Conservation (phyloP, 2,797 vertebrate genomes). For the Mus caroli region DNA sequence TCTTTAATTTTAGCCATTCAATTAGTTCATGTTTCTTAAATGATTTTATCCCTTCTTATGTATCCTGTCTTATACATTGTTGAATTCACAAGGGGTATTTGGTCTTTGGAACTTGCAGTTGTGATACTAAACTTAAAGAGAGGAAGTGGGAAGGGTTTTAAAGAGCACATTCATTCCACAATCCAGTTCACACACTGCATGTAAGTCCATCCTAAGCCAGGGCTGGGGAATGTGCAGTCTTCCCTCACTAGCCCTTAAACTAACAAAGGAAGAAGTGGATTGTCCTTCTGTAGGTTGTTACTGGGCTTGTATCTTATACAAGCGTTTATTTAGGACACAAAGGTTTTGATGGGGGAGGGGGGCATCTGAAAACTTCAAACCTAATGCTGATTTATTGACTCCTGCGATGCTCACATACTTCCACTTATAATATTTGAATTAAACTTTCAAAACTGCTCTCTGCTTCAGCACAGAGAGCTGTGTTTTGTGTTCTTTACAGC, state of each 20-base stretch:
- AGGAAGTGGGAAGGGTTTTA: no score
- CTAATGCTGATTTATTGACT: neutral
- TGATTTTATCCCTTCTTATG: neutral
- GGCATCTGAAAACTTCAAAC: neutral
- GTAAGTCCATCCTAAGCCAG: neutral
- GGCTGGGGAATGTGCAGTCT: neutral
- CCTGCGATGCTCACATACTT: neutral
- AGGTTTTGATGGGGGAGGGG: neutral
- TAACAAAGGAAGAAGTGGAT: conserved; percentile 34
- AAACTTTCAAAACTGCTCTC: neutral
- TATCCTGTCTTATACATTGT: neutral
- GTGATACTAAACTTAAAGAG: neutral
- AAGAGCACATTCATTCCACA: conserved; percentile 7
- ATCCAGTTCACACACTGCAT: neutral
- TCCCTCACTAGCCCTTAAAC: neutral
- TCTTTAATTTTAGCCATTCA: neutral
- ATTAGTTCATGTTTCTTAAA: neutral
- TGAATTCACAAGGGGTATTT: neutral
- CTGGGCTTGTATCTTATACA: conserved; percentile 2
- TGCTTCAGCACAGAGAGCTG: neutral
- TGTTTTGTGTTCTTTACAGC: neutral
- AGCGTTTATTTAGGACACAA: conserved; percentile 18
- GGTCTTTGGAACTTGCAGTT: neutral
- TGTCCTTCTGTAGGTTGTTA: neutral
- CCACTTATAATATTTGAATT: conserved; percentile 38